These are phyloP conservation scores for Charanyca ferruginea DNA, from an alignment of 2,888 invertebrate genomes.

Conservation along the genomic window DNA sequence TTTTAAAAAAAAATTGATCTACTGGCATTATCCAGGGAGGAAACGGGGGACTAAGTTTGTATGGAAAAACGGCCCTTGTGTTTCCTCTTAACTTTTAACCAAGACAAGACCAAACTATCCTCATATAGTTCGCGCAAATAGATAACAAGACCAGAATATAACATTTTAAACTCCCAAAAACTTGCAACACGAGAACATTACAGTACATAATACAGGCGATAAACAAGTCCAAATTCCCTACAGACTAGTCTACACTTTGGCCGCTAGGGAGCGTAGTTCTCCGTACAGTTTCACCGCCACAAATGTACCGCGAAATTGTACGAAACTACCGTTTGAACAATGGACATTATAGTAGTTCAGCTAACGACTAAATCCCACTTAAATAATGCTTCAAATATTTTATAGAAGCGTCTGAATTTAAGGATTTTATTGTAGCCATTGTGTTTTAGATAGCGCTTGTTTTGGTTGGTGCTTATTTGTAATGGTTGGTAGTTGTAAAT, in stretches of 20 bases:
- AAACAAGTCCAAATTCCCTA: constrained; percentile 59
- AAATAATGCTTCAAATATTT: constrained; percentile 76
- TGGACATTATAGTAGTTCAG: constrained; percentile 78
- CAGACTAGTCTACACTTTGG: constrained; percentile 57
- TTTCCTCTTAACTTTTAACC: constrained; percentile 24
- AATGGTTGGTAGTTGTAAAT: neutral
- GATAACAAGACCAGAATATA: constrained; percentile 42
- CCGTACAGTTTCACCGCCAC: constrained; percentile 67
- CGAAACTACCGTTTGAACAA: constrained; percentile 77
- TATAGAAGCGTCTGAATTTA: constrained; percentile 52
- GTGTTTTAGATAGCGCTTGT: constrained; percentile 36
- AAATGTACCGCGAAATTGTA: constrained; percentile 81
- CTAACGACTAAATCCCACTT: constrained; percentile 77
- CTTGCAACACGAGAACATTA: constrained; percentile 46
- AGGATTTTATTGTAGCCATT: constrained; percentile 48
- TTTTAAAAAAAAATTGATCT: no score
- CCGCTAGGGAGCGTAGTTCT: constrained; percentile 62
- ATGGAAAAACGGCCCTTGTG: no score
- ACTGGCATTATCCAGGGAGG: no score
- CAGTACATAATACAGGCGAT: constrained; percentile 48
- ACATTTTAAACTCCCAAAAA: constrained; percentile 46
- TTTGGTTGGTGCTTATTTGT: constrained; percentile 1
- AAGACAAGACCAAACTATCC: constrained; percentile 19
- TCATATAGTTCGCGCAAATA: constrained; percentile 19
- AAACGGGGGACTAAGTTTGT: no score